Base-by-base conservation (phyloP, 2,113 vertebrate species). In the Pterophyllum scalare region DNA sequence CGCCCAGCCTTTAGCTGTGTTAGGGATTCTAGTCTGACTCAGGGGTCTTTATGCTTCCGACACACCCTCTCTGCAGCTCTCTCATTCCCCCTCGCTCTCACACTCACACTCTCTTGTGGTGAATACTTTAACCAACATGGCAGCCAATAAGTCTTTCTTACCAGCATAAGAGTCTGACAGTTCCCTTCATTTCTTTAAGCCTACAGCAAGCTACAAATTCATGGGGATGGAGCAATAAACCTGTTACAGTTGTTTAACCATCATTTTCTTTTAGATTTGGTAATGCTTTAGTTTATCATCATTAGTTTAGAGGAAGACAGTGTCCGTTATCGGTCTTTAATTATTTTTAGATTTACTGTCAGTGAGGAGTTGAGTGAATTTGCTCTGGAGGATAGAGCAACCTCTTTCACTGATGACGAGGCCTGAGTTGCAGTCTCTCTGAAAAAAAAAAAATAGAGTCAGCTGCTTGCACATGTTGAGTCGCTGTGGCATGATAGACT, bases 401-500 rank as follows among this genome's bases (percentile, higher is more conserved):
- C 31, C 31, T 33, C 31, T 33, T 33, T 5, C 31, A 33, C 31
- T 33, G 31, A 33, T 33, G 31, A 33, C 31, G 31, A 28, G 28
- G 28, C 26, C 67, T 14, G 46, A 72, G 46, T 46, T 33, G 46
- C 46, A 72, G 67, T 26, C 11, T 72, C 43, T 49, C 6, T 7
- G 15, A 8, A 52, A 54, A 72, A 72, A 57, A 20, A 93, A 94
- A 91, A 87, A 75, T 80, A 89, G 82, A 88, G 83, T 89, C 93
- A 94, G 93, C 92, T 93, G 94, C 80, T 89, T 12, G 62, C 40
- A 74, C 76, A 35, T 57, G 38, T 85, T 85, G 81, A 80, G 67
- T 38, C 84, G 49, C 83, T 43, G 49, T 91, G 88, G 88, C 80
- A 91, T 84, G 84, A 82, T n/a, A 6, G 80, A 89, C 88, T 85